phyloP scores from a whole-genome alignment of 2,113 vertebrate species.

The Cephalopholis sonnerati region DNA sequence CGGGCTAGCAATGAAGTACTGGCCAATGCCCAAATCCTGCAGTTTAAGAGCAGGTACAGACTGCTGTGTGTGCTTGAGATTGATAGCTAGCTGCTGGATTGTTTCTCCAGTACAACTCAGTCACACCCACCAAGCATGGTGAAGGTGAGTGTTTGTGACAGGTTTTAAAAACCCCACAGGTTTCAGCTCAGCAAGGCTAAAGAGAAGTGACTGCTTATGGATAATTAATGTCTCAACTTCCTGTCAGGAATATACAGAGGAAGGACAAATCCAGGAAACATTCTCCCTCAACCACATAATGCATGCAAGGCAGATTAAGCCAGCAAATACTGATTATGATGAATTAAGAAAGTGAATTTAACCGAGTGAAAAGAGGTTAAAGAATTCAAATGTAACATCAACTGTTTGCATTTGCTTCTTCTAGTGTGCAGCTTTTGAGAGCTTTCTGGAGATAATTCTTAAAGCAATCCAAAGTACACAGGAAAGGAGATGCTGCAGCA shows the following conservation, averaged over 20 bases:
- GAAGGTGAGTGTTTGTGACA: conserved; percentile 48
- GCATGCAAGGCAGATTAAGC: background rate
- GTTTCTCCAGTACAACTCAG: conserved; percentile 18
- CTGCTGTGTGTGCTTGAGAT: conserved; percentile 33
- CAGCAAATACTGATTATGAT: conserved; percentile 4
- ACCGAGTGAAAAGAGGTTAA: background rate
- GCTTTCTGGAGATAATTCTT: background rate
- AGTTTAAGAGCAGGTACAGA: conserved; percentile 50
- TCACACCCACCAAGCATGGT: conserved; percentile 15
- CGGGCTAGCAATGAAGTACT: conserved; percentile 39
- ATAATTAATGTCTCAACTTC: conserved; percentile 43
- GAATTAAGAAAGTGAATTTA: background rate
- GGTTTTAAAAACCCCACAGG: conserved; percentile 33
- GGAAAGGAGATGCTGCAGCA: conserved; percentile 30
- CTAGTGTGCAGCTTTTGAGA: conserved; percentile 6
- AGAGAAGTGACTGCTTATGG: background rate
- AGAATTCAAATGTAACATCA: background rate
- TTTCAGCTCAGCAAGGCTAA: conserved; percentile 17
- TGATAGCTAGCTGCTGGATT: conserved; percentile 46
- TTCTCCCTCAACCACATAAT: background rate
- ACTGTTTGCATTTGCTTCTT: background rate
- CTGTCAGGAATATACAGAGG: conserved; percentile 3
- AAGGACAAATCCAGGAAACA: background rate
- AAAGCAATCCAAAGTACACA: conserved; percentile 21
- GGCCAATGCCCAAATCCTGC: conserved; percentile 63